A percentile compares a stretch with the other conserved stretches of the same genome.
Conservation (phyloP, 2,113 vertebrate genomes). For the Felis catus region F.catus_Fca126_mat1.0 CM031416.1:78517501-78518000, state of each 20-base stretch:
- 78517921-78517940: not conserved
- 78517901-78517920: not conserved
- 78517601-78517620: not conserved
- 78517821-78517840: not conserved
- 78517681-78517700: not conserved
- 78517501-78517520: not conserved
- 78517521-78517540: not conserved
- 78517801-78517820: not conserved
- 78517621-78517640: not conserved
- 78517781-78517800: not conserved
- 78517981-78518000: not conserved
- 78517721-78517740: not conserved
- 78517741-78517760: not conserved
- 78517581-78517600: not conserved
- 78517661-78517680: not conserved
- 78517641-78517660: not conserved
- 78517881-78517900: not conserved
- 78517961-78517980: not conserved
- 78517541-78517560: not conserved
- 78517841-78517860: not conserved
- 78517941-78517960: not conserved
- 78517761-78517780: not conserved
- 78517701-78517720: not conserved
- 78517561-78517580: constrained; percentile 5
- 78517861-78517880: not conserved